Evolutionary conservation across 2,113 vertebrate genomes (phyloP).

Genomic region (Saimiri boliviensis): DNA sequence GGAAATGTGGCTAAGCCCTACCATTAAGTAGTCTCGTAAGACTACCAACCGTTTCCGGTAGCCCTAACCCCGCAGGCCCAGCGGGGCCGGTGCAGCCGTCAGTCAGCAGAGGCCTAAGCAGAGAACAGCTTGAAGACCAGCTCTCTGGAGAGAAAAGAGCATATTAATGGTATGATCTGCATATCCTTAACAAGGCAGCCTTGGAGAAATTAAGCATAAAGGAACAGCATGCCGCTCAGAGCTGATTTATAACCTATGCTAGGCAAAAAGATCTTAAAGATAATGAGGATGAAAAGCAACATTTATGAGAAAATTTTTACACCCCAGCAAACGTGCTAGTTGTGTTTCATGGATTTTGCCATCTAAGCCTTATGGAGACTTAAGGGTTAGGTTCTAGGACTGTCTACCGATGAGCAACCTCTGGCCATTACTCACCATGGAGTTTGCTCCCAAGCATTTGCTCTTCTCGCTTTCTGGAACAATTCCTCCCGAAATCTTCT

Average conservation of each 20-base stretch:
- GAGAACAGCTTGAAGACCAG: background rate
- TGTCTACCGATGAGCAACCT: background rate
- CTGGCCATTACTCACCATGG: background rate
- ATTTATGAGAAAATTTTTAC: background rate
- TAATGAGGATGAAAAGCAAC: background rate
- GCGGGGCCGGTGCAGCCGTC: background rate
- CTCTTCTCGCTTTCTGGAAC: background rate
- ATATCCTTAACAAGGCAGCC: background rate
- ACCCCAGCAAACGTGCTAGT: background rate
- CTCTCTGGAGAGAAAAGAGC: background rate
- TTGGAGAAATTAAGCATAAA: background rate
- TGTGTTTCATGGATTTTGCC: background rate
- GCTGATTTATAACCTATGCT: background rate
- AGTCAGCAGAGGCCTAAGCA: background rate
- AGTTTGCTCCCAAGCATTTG: accelerated
- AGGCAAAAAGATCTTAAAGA: background rate
- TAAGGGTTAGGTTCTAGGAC: background rate
- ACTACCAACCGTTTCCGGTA: background rate
- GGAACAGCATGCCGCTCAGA: background rate
- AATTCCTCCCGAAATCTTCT: background rate
- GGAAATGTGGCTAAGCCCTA: background rate
- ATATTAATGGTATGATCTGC: background rate
- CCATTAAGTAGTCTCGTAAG: no score
- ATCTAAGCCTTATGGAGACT: background rate
- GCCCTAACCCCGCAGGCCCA: background rate